Percentiles rank a stretch among this genome's conserved stretches.
These are phyloP conservation scores for Drosophila subpulchrella DNA, from an alignment of 1,140 invertebrate genomes.

Conservation along the genomic window DNA sequence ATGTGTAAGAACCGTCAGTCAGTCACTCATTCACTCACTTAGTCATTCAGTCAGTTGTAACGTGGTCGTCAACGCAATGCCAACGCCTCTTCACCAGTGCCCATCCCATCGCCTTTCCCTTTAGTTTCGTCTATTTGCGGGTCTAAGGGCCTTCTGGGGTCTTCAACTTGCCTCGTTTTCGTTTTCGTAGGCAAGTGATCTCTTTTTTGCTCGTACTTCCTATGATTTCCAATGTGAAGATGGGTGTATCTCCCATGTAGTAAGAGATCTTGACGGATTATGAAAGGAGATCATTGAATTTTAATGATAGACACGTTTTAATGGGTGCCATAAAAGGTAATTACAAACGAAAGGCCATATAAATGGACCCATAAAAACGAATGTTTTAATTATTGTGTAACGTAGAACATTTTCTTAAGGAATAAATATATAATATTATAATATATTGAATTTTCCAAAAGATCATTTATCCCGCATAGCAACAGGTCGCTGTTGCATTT, in stretches of 20 bases:
- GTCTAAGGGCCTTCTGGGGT: constrained; percentile 45
- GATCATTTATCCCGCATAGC: neutral
- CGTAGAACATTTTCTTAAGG: too few species aligned
- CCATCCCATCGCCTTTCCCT: constrained; percentile 34
- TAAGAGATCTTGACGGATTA: constrained; percentile 20
- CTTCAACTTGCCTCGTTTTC: constrained; percentile 34
- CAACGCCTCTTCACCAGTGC: constrained; percentile 39
- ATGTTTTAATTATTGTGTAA: neutral
- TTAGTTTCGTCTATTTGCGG: constrained; percentile 33
- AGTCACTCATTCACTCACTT: constrained; percentile 35
- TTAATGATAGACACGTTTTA: neutral
- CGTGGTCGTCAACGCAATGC: constrained; percentile 50
- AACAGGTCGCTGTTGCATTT: neutral
- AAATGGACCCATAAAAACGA: neutral
- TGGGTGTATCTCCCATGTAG: neutral
- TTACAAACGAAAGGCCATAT: neutral
- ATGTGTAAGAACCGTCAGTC: constrained; percentile 20
- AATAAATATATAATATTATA: too few species aligned
- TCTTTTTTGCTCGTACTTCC: constrained; percentile 22
- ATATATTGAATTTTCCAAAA: too few species aligned
- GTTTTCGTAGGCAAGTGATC: constrained; percentile 39
- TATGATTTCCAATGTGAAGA: constrained; percentile 7
- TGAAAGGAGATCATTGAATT: constrained; percentile 10
- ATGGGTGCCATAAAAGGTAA: neutral
- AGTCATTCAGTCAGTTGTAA: constrained; percentile 32